phyloP scores from a whole-genome alignment of 2,888 invertebrate genomes.

The Pharmacophagus antenor region DNA sequence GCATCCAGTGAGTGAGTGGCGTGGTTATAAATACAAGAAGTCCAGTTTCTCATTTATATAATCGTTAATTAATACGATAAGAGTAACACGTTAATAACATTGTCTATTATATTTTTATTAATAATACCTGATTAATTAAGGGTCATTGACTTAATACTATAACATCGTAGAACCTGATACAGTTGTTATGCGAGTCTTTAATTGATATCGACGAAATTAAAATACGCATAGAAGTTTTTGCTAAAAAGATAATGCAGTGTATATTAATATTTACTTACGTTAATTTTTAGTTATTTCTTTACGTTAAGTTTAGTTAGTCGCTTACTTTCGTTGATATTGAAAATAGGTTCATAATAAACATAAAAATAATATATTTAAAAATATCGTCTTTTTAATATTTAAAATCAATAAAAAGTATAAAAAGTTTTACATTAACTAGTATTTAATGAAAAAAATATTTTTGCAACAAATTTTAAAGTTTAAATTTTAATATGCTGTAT shows the following conservation, averaged over 20 bases:
- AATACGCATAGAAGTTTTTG: neutral
- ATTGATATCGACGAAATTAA: neutral
- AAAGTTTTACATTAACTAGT: too few species aligned
- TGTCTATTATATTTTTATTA: neutral
- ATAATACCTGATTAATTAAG: constrained; percentile 13
- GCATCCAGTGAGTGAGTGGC: neutral
- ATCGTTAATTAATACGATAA: neutral
- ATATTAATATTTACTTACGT: too few species aligned
- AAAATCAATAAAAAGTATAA: too few species aligned
- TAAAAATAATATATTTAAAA: too few species aligned
- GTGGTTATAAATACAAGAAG: neutral
- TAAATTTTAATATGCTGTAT: too few species aligned
- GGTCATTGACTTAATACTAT: neutral
- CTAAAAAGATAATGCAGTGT: neutral
- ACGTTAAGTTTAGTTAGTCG: too few species aligned
- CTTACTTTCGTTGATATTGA: too few species aligned
- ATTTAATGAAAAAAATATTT: too few species aligned
- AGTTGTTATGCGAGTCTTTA: constrained; percentile 34
- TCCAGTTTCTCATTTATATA: neutral
- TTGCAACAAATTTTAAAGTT: too few species aligned
- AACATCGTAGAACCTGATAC: constrained; percentile 16
- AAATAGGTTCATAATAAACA: too few species aligned
- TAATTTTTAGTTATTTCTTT: too few species aligned
- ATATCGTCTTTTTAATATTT: too few species aligned
- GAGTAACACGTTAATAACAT: neutral